A percentile compares a stretch with the other conserved stretches of the same genome.
These are phyloP conservation scores for Scrobipalpa atriplicella DNA, from an alignment of 2,888 invertebrate genomes.

Conservation along the genomic window DNA sequence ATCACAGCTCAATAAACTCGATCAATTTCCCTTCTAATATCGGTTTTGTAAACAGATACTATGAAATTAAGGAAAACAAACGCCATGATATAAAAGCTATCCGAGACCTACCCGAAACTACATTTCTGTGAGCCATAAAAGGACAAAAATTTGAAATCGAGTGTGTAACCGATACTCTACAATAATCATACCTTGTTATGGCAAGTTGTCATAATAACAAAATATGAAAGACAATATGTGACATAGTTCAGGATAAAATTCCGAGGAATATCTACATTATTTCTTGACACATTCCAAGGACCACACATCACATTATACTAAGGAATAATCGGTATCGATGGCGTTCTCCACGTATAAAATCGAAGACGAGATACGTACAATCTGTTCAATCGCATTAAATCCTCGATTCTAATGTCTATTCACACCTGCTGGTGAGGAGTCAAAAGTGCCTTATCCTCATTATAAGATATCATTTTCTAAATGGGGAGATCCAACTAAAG, in stretches of 20 bases:
- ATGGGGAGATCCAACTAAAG: constrained; percentile 1
- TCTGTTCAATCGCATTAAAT: constrained; percentile 59
- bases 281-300: constrained; percentile 58
- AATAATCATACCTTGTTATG: constrained; percentile 67
- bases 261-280: constrained; percentile 47
- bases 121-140: constrained; percentile 42
- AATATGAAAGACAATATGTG: constrained; percentile 48
- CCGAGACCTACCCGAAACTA: constrained; percentile 23
- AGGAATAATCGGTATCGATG: constrained; percentile 55
- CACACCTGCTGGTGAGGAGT: constrained; percentile 43
- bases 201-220: constrained; percentile 62
- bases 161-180: constrained; percentile 52
- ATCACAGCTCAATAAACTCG: constrained; percentile 48
- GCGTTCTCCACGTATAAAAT: constrained; percentile 59
- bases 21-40: constrained; percentile 35
- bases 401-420: constrained; percentile 58
- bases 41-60: background rate
- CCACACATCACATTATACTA: constrained; percentile 55
- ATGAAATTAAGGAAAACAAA: background rate
- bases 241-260: constrained; percentile 38
- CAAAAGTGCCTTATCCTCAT: constrained; percentile 5
- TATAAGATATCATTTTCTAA: constrained; percentile 15
- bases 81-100: background rate
- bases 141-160: constrained; percentile 54
- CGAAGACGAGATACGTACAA: constrained; percentile 59